Base-by-base conservation (phyloP, 2,888 invertebrate genomes). In the Amphimallon solstitiale region DNA sequence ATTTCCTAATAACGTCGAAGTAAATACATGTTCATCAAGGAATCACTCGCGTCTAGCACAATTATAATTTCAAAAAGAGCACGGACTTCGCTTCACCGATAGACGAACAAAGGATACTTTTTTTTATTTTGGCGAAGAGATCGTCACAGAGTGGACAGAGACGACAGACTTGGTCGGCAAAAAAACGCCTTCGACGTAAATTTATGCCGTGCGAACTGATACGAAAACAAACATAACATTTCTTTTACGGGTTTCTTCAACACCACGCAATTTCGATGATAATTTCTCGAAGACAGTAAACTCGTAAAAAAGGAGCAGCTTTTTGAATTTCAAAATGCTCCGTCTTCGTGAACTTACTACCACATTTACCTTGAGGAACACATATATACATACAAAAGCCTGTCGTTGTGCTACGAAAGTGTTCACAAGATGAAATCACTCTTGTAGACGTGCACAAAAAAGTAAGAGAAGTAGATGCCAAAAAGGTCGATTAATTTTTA, bases 191-290 rank as follows among this genome's bases (percentile, higher is more conserved):
- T 15, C 29, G 15, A 59, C 56, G 71, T 72, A 74, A 76, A 78
- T 78, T 79, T 79, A 78, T 78, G 75, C 78, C 77, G 78, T 79
- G 79, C 77, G 79, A 79, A 79, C 76, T 76, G 69, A 76, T 76
- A 78, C 76, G 78, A 77, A 76, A 78, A 77, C 76, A 77, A 77
- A 77, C 74, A 77, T 77, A 77, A 75, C 75, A 74, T 77, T 77
- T 78, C 77, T 78, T 78, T 77, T 75, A 74, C 73, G 72, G 73
- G 73, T 73, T 73, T 72, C 74, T 74, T 72, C 76, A 73, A 77
- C 77, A 77, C 76, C 72, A 71, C 73, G 75, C 75, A 75, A 77
- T 77, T 76, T 74, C 77, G 74, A 77, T 77, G 75, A 71, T 76
- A 77, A 78, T 77, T 62, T 49, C 49, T 49, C 21, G 35, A 34